Evolutionary conservation across 2,113 vertebrate genomes (phyloP), one percentile per base, ranked within the genome.

Genomic region (Arenaria interpres): DNA sequence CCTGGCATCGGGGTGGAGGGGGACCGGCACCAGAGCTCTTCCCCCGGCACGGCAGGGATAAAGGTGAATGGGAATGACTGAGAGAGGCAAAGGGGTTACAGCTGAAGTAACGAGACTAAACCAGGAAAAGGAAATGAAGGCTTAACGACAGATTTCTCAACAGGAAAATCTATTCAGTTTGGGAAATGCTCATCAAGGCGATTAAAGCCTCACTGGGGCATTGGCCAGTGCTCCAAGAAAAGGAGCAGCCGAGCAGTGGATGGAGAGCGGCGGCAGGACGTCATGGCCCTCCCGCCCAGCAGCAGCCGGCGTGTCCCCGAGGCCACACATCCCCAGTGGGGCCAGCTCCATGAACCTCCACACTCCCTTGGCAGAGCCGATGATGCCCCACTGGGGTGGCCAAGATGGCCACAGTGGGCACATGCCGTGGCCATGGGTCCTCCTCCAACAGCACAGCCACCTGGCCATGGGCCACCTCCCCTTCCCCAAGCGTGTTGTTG

Each of bases 271-370:
- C 68, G 59, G 50, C 13, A 41, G 45, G 23, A 14, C 1, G 6
- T 20, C 71, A 14, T 2, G 12, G 24, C 28, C 37, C 13, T 25
- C n/a, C 43, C 0, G 0, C 19, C 35, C 81, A 30, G 81, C 3
- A 2, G 28, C 51, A 39, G 41, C 16, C 1, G 0, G 51, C 3
- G 1, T 2, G 1, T 24, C 48, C 53, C 32, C 9, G 0, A 30
- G 63, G 32, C 59, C 74, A 13, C 3, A 2, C 24, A 37, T 45
- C 35, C 41, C 57, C 71, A 21, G n/a, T 41, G 21, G 16, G 13
- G 39, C 2, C 12, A 6, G 41, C 14, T 28, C 32, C 2, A 0
- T 0, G 5, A 48, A 48, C 46, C 46, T 9, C 46, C 46, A 48
- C 46, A 12, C 3, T 35, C 8, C 48, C 68, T 33, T 17, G 51